These are phyloP conservation scores for Scaptomyza cyrtandrae DNA, from an alignment of 2,888 invertebrate species.

Conservation along the genomic window DNA sequence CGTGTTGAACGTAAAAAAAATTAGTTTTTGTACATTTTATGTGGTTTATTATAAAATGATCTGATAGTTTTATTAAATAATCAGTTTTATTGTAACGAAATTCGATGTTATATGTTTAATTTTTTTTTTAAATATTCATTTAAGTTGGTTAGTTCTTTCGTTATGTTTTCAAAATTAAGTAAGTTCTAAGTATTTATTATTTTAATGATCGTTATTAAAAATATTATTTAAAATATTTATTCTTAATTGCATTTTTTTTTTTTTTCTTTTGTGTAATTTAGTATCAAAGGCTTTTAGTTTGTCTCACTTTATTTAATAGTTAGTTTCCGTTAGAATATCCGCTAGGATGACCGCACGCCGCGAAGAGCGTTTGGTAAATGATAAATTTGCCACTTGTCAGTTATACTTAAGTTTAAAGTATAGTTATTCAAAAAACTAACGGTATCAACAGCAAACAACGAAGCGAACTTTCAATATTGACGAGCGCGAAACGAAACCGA, in stretches of 20 bases:
- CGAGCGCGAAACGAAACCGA: conserved; percentile 17
- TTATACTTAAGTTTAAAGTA: conserved; percentile 34
- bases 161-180: too few species aligned
- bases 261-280: neutral
- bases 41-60: neutral
- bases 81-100: neutral
- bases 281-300: neutral
- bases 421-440: conserved; percentile 48
- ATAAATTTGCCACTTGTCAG: conserved; percentile 41
- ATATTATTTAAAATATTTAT: neutral
- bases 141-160: neutral
- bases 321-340: conserved; percentile 11
- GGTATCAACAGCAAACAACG: conserved; percentile 30
- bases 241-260: too few species aligned
- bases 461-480: conserved; percentile 58
- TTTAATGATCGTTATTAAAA: too few species aligned
- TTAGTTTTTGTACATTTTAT: too few species aligned
- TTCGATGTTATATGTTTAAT: too few species aligned
- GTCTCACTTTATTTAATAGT: neutral
- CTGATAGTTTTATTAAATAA: neutral
- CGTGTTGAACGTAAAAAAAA: too few species aligned
- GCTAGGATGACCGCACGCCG: conserved; percentile 52
- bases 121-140: neutral
- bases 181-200: too few species aligned
- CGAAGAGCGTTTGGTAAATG: conserved; percentile 61